A percentile compares a stretch with the other conserved stretches of the same genome.
phyloP scores from a whole-genome alignment of 1,140 invertebrate genomes.

The Ericerus pela region DNA sequence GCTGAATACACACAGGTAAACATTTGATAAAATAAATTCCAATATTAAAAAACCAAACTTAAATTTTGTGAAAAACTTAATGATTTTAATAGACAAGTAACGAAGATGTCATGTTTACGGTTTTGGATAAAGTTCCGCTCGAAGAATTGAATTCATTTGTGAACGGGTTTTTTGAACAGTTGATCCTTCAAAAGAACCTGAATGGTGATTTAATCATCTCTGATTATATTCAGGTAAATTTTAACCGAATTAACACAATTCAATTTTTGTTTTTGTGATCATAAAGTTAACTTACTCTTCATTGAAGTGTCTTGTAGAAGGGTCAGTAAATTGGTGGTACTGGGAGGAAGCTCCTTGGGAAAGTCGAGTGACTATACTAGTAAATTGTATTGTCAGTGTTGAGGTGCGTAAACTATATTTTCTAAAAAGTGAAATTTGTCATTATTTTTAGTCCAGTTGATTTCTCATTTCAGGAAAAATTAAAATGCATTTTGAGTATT shows the following conservation, averaged over 20 bases:
- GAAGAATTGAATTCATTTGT: neutral
- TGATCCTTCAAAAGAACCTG: neutral
- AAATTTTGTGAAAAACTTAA: no score
- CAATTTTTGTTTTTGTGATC: neutral
- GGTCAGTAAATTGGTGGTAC: neutral
- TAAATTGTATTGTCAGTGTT: neutral
- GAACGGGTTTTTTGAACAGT: neutral
- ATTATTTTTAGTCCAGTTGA: no score
- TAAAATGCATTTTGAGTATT: neutral
- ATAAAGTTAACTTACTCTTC: neutral
- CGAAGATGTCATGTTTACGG: neutral
- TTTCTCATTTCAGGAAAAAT: neutral
- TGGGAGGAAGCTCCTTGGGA: constrained; percentile 4
- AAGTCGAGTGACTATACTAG: neutral
- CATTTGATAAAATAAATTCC: no score
- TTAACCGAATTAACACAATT: no score
- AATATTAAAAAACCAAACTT: no score
- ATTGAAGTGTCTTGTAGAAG: neutral
- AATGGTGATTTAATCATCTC: neutral
- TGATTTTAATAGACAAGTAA: neutral
- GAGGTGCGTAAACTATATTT: neutral
- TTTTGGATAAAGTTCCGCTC: neutral
- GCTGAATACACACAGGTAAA: constrained; percentile 1
- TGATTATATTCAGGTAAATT: neutral
- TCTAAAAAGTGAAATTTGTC: neutral